phyloP scores from a whole-genome alignment of 2,113 vertebrate genomes.

The Platysternon megacephalum region DNA sequence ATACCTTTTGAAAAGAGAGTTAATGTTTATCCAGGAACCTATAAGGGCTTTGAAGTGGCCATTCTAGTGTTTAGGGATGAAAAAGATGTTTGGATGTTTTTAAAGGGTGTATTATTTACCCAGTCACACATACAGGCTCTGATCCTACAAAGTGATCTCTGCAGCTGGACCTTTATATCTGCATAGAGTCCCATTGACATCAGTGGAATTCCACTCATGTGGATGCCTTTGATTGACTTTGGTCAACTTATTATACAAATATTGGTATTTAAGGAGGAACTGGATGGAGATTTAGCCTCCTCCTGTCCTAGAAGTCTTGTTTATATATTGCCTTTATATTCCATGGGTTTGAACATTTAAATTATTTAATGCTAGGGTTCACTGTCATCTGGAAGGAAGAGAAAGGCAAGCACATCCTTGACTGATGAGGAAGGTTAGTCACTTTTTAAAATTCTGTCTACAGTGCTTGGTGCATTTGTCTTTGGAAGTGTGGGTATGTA shows the following conservation, averaged over 20 bases:
- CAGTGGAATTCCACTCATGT: neutral
- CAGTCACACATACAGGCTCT: neutral
- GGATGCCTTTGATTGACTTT: neutral
- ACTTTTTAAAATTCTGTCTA: neutral
- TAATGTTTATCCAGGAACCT: neutral
- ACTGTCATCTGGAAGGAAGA: constrained; percentile 79
- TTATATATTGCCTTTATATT: neutral
- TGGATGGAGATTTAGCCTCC: neutral
- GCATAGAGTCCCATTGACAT: neutral
- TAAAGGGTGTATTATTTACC: neutral
- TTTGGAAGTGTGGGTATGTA: neutral
- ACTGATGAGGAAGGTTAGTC: constrained; percentile 81
- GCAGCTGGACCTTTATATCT: neutral
- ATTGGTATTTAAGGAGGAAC: neutral
- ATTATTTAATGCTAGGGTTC: constrained; percentile 74
- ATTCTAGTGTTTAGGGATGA: neutral
- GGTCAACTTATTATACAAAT: neutral
- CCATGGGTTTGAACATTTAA: neutral
- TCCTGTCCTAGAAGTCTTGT: neutral
- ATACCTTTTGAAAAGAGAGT: neutral
- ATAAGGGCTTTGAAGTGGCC: neutral
- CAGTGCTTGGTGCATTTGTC: neutral
- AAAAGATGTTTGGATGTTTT: neutral
- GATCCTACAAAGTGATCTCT: neutral
- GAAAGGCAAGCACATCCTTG: constrained; percentile 83